These are phyloP conservation scores for Pollenia griseotomentosa DNA, from an alignment of 2,888 invertebrate genomes.

Conservation along the genomic window DNA sequence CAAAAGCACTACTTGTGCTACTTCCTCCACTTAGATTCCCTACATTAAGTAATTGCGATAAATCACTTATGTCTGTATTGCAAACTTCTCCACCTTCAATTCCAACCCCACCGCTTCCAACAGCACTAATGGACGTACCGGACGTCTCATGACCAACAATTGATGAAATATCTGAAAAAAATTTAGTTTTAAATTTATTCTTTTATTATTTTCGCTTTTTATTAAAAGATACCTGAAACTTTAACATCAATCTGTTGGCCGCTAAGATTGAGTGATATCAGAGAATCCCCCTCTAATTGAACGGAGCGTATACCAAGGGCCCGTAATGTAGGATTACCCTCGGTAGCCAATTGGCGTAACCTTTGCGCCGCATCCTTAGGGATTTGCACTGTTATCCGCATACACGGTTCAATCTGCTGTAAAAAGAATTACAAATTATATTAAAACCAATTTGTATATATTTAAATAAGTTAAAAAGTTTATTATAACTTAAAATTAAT, in stretches of 20 bases:
- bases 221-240: slow-evolving; percentile 80
- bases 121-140: slow-evolving; percentile 77
- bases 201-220: slow-evolving; percentile 3
- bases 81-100: slow-evolving; percentile 29
- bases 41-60: slow-evolving; percentile 76
- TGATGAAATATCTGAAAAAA: slow-evolving; percentile 78
- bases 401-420: slow-evolving; percentile 92
- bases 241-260: slow-evolving; percentile 89
- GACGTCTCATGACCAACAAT: slow-evolving; percentile 79
- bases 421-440: slow-evolving; percentile 10
- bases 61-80: slow-evolving; percentile 76
- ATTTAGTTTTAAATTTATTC: not conserved
- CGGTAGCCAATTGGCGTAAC: slow-evolving; percentile 95
- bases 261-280: slow-evolving; percentile 89
- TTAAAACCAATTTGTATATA: too few relatives aligned
- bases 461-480: too few relatives aligned
- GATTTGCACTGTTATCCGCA: slow-evolving; percentile 98
- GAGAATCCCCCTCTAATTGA: slow-evolving; percentile 95
- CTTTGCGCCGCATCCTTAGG: slow-evolving; percentile 97
- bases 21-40: slow-evolving; percentile 53
- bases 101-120: slow-evolving; percentile 35
- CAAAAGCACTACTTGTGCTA: slow-evolving; percentile 65
- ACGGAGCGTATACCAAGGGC: slow-evolving; percentile 97
- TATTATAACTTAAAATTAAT: too few relatives aligned
- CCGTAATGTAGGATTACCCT: slow-evolving; percentile 94